These are phyloP conservation scores for Aelia acuminata DNA, from an alignment of 2,888 invertebrate genomes.

Conservation along the genomic window DNA sequence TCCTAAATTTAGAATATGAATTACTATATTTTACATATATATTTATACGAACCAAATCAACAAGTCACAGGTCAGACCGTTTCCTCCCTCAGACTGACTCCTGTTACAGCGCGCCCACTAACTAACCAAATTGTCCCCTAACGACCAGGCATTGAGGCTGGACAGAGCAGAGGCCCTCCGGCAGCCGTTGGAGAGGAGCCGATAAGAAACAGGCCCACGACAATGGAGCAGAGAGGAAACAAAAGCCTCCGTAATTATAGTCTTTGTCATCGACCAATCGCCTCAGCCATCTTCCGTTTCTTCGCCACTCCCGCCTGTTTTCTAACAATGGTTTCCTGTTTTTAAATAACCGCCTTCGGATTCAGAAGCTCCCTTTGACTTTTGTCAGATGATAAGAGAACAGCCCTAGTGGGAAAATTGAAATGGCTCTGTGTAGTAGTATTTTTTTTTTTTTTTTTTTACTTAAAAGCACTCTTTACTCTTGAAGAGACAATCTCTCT, in stretches of 20 bases:
- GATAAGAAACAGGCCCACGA: background rate
- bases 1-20: too few species aligned
- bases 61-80: background rate
- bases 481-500: background rate
- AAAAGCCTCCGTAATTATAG: slow-evolving; percentile 24
- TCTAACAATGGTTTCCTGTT: slow-evolving; percentile 35
- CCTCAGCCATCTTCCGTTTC: background rate
- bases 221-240: slow-evolving; percentile 29
- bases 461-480: background rate
- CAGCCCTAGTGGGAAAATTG: slow-evolving; percentile 6
- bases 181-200: background rate
- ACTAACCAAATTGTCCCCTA: slow-evolving; percentile 22
- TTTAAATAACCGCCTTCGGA: slow-evolving; percentile 18
- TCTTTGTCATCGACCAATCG: slow-evolving; percentile 25
- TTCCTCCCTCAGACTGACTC: background rate
- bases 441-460: background rate
- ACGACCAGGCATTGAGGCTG: background rate
- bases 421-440: slow-evolving; percentile 1
- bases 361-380: slow-evolving; percentile 25
- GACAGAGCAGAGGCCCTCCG: background rate
- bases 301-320: slow-evolving; percentile 12
- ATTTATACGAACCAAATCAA: background rate
- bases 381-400: background rate
- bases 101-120: background rate
- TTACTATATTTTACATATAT: too few species aligned